Conservation (phyloP, 2,113 vertebrate genomes). For the Aramus guarauna region DNA sequence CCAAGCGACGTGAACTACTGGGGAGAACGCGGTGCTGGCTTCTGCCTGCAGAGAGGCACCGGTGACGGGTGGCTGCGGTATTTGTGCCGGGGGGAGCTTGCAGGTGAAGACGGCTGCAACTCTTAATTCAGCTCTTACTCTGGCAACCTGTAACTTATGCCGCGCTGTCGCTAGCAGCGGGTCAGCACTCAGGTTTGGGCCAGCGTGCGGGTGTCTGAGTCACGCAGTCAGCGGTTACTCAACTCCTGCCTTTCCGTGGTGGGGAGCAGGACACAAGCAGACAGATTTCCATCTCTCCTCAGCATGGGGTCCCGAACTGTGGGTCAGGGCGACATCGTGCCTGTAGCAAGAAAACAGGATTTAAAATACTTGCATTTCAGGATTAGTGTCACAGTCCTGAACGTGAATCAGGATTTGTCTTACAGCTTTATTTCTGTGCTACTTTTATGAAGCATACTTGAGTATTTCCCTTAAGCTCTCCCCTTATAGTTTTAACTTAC, state of each 20-base stretch:
- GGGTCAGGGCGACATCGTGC: not conserved
- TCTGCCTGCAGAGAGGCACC: not conserved
- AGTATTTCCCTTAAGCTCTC: not conserved
- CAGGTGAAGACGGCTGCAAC: not conserved
- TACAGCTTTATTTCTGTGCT: not conserved
- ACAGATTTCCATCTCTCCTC: not conserved
- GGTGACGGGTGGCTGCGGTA: accelerated
- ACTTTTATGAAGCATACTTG: too few relatives aligned
- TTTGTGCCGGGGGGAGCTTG: not conserved
- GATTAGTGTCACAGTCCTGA: not conserved
- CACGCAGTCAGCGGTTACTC: accelerated
- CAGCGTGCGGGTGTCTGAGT: accelerated
- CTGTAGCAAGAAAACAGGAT: too few relatives aligned
- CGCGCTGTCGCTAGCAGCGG: accelerated
- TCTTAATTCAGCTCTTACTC: accelerated
- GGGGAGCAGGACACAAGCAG: not conserved
- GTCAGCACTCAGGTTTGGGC: accelerated
- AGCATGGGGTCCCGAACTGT: not conserved
- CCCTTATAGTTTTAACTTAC: not conserved
- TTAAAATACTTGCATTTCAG: not conserved
- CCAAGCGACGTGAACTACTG: accelerated
- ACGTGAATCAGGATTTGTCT: not conserved
- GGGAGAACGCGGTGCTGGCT: not conserved
- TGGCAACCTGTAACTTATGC: accelerated
- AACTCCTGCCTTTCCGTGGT: accelerated